phyloP scores from a whole-genome alignment of 2,797 vertebrate genomes.

The Florisuga fusca region DNA sequence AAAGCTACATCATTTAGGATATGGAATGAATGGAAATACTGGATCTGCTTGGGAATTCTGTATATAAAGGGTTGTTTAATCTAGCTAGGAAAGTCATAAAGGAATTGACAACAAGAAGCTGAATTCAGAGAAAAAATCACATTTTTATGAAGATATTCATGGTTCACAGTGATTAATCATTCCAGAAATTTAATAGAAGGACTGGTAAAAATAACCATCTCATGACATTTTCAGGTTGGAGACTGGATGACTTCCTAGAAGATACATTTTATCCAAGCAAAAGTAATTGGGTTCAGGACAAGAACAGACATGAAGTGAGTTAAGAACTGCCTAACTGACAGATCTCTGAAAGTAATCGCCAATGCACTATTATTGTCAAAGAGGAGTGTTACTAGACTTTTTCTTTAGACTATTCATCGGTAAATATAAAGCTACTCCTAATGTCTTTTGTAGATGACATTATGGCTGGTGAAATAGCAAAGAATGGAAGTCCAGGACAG shows the following conservation, averaged over 20 bases:
- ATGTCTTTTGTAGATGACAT: constrained; percentile 39
- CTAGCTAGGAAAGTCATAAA: neutral
- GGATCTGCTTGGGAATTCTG: neutral
- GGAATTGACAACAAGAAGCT: neutral
- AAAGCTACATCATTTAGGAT: neutral
- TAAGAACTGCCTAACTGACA: constrained; percentile 56
- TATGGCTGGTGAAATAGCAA: neutral
- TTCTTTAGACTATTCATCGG: constrained; percentile 3
- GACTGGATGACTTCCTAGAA: neutral
- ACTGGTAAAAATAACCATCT: constrained; percentile 41
- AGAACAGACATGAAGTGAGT: constrained; percentile 55
- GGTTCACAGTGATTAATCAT: constrained; percentile 23
- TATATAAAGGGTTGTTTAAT: neutral
- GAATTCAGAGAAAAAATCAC: constrained; percentile 13
- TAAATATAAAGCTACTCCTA: constrained; percentile 23
- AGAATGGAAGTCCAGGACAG: neutral
- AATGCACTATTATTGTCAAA: constrained; percentile 48
- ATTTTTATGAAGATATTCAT: neutral
- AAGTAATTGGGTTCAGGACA: constrained; percentile 57
- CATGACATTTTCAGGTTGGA: constrained; percentile 43
- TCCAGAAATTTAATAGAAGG: neutral
- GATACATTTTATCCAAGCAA: constrained; percentile 13
- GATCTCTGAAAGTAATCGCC: constrained; percentile 50
- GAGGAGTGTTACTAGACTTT: constrained; percentile 19
- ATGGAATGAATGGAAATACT: neutral